Base-by-base conservation (phyloP, 1,140 invertebrate genomes). In the Meteorus sp. region DNA sequence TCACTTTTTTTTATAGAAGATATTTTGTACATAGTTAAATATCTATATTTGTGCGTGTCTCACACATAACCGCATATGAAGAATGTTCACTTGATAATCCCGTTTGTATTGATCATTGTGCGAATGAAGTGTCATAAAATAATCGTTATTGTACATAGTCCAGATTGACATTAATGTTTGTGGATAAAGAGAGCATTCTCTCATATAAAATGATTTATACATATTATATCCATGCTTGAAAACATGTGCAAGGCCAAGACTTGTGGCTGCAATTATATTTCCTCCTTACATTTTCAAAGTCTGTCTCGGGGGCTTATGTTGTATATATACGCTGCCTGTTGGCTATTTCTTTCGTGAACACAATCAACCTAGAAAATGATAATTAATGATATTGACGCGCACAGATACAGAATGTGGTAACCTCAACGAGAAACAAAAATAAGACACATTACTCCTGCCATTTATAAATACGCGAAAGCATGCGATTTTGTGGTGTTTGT, bases 111-210 rank as follows among this genome's bases (percentile, higher is more conserved):
- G 8, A 4, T 29, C 6, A 29, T 5, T 15, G 8, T 15, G 15
- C 81, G 78, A 79, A 78, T 84, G 83, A 83, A 85, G 85, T 22
- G n/a, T n/a, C n/a, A n/a, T n/a, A n/a, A n/a, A n/a, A n/a, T n/a
- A n/a, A n/a, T n/a, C n/a, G n/a, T n/a, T n/a, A n/a, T n/a, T n/a
- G n/a, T n/a, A n/a, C n/a, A n/a, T n/a, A n/a, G n/a, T n/a, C n/a
- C 9, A 29, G 4, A 5, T 5, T n/a, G n/a, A n/a, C n/a, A n/a
- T n/a, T n/a, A n/a, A n/a, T n/a, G n/a, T n/a, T n/a, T n/a, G n/a
- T n/a, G n/a, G n/a, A n/a, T 81, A 79, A 85, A 83, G 84, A 82
- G 82, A 81, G 83, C 84, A 85, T 85, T 85, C 83, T 85, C 83
- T 84, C 35, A 39, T 39, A 39, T 39, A 39, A 39, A 1, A 15